These are phyloP conservation scores for Micrasema longulum DNA, from an alignment of 1,140 invertebrate genomes.

Conservation along the genomic window DNA sequence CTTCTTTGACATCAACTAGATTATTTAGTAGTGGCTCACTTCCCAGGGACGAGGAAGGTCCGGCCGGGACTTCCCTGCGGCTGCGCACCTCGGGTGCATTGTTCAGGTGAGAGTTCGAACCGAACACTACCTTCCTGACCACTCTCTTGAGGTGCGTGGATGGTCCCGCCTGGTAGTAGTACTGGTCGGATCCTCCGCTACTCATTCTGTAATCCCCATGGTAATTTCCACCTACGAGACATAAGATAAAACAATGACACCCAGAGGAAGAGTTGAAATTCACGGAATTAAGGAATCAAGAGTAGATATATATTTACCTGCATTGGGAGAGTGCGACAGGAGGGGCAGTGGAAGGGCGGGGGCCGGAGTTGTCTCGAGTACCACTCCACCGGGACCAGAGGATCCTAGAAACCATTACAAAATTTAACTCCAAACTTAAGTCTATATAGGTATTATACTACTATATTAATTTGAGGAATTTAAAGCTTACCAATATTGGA, in stretches of 20 bases:
- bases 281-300: no score
- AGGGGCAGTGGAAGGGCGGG: conserved; percentile 25
- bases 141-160: conserved; percentile 5
- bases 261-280: no score
- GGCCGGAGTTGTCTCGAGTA: conserved; percentile 26
- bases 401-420: not conserved
- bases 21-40: conserved; percentile 40
- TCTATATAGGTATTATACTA: no score
- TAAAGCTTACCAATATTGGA: conserved; percentile 17
- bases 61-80: not conserved
- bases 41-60: not conserved
- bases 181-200: conserved; percentile 3
- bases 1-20: conserved; percentile 28
- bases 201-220: conserved; percentile 19
- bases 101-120: conserved; percentile 40
- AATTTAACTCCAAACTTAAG: not conserved
- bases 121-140: conserved; percentile 38
- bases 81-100: conserved; percentile 8
- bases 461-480: not conserved
- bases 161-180: conserved; percentile 31
- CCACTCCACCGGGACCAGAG: conserved; percentile 20
- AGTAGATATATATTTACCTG: conserved; percentile 28
- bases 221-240: conserved; percentile 28
- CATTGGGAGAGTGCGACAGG: conserved; percentile 21
- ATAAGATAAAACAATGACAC: no score